A percentile compares a stretch with the other conserved stretches of the same genome.
Conservation (phyloP, 2,113 vertebrate species). For the Plectropomus leopardus region DNA sequence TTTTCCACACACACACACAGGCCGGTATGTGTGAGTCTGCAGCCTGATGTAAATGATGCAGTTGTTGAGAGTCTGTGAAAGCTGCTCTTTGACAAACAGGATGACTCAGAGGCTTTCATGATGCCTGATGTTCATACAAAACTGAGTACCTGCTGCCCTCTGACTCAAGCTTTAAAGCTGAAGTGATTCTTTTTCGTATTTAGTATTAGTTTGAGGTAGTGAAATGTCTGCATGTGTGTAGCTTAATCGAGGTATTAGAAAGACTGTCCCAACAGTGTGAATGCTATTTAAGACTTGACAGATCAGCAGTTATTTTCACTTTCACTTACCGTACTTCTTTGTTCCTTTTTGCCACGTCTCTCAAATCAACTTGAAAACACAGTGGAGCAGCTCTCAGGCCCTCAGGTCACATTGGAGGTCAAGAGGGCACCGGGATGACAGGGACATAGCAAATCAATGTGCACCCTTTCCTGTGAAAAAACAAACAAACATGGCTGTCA, state of each 20-base stretch:
- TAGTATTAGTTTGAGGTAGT: not conserved
- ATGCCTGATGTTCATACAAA: conserved; percentile 46
- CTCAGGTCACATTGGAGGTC: conserved; percentile 46
- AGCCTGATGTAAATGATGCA: conserved; percentile 63
- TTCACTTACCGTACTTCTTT: conserved; percentile 7
- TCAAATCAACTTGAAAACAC: not conserved
- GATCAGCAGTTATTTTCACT: conserved; percentile 4
- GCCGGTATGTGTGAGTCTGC: conserved; percentile 17
- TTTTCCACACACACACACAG: not conserved
- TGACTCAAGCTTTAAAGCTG: conserved; percentile 6
- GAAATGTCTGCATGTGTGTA: not conserved
- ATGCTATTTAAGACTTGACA: not conserved
- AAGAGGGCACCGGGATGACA: not conserved
- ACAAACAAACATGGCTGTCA: not conserved
- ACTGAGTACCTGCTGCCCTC: conserved; percentile 32
- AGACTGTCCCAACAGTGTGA: no score
- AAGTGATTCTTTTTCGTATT: conserved; percentile 21
- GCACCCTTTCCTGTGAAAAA: conserved; percentile 10
- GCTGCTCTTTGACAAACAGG: conserved; percentile 70
- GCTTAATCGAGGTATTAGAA: not conserved
- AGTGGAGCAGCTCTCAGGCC: not conserved
- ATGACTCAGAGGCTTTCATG: conserved; percentile 63
- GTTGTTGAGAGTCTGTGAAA: conserved; percentile 69
- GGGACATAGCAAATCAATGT: not conserved
- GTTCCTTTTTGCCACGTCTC: conserved; percentile 10